phyloP scores from a whole-genome alignment of 2,113 vertebrate species.

The Hoplias malabaricus region DNA sequence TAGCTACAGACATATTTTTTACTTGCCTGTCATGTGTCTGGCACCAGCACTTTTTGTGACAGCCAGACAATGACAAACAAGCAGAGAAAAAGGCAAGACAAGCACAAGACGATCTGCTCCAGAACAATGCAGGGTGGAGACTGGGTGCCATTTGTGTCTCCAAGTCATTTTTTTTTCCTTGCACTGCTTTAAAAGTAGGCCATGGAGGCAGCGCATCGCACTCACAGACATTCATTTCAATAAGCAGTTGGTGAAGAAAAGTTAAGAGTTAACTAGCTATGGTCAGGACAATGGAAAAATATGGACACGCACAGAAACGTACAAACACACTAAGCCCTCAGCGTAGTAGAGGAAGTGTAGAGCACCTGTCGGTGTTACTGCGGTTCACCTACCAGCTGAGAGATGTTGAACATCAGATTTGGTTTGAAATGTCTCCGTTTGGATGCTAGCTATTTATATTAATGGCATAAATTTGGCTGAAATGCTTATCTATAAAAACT shows the following conservation, averaged over 20 bases:
- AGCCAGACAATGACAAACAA: constrained; percentile 42
- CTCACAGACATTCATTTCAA: neutral
- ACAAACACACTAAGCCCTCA: neutral
- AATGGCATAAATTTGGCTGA: no score
- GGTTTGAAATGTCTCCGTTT: no score
- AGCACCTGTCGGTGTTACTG: no score
- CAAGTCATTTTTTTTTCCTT: constrained; percentile 4
- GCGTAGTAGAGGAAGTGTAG: no score
- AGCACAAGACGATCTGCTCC: neutral
- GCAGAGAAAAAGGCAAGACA: neutral
- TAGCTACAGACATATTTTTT: constrained; percentile 27
- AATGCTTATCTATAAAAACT: no score
- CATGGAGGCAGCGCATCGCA: neutral
- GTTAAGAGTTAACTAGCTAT: neutral
- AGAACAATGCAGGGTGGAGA: neutral
- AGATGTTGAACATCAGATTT: no score
- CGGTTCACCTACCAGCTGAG: no score
- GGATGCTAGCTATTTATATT: no score
- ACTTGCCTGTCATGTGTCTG: constrained; percentile 36
- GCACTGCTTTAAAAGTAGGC: neutral
- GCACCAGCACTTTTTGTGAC: constrained; percentile 22
- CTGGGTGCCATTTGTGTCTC: neutral
- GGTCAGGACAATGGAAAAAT: neutral
- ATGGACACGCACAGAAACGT: constrained; percentile 5
- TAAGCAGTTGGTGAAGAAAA: neutral